Base-by-base conservation (phyloP, 2,888 invertebrate genomes). In the Palloptera scutellata region DNA sequence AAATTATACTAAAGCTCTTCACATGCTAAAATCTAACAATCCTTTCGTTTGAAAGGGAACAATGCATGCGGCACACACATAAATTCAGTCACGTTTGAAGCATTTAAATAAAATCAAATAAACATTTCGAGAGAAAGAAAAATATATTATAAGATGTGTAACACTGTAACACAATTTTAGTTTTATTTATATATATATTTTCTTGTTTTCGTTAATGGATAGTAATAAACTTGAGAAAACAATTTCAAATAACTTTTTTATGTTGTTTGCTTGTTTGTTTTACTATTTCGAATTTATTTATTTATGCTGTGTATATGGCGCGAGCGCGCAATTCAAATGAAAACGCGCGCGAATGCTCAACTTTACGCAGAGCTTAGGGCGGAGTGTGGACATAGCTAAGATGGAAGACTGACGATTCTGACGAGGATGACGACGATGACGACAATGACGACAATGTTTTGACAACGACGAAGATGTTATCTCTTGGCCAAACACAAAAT, bases 81-180 rank as follows among this genome's bases (percentile, higher is more conserved):
- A 81, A 81, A 81, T 81, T 79, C 69, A 76, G 82, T 76, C 81
- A 81, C 81, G 82, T 81, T 81, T 75, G 60, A 67, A 62, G 76
- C 75, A 79, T 81, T 81, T 79, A 74, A 74, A 74, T 73, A 70
- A 77, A 76, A 76, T 66, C 53, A 57, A 73, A 71, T 59, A 70
- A 61, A 64, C 64, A 67, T 60, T 67, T 20, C 20, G 30, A 55
- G 41, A 60, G 61, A 59, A 51, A 45, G 53, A 66, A 40, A 30
- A 40, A 40, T 19, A 42, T n/a, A n/a, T 30, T n/a, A n/a, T 4
- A 30, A 30, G 30, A 30, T 30, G 2, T 6, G 30, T 30, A 60
- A n/a, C 51, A 52, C 13, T 6, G 30, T 30, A 60, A n/a, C 51
- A 52, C 13, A 52, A 52, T 48, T 40, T 52, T 59, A 12, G 41